A percentile compares a stretch with the other conserved stretches of the same genome.
phyloP scores from a whole-genome alignment of 2,113 vertebrate species.

The Paralichthys olivaceus region DNA sequence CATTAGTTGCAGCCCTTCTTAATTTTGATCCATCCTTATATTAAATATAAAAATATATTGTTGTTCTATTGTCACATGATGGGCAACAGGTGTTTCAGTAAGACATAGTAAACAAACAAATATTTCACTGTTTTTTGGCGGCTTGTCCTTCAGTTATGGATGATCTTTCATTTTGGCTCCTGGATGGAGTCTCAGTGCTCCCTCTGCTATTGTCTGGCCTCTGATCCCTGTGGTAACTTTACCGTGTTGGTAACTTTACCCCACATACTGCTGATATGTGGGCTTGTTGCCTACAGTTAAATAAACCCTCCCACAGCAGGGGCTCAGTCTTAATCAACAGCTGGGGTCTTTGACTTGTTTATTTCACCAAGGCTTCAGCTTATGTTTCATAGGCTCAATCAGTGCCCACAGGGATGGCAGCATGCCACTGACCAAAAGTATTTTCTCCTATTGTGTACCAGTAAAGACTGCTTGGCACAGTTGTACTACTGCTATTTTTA shows the following conservation, averaged over 20 bases:
- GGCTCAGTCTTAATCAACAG: conserved; percentile 51
- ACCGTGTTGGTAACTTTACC: conserved; percentile 42
- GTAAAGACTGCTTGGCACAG: conserved; percentile 41
- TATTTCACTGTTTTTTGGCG: background rate
- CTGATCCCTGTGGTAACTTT: conserved; percentile 26
- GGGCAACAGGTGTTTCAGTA: background rate
- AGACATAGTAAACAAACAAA: background rate
- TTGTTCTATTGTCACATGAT: background rate
- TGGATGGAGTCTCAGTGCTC: background rate
- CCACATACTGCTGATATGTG: conserved; percentile 30
- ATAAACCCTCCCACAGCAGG: conserved; percentile 9
- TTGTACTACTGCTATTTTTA: conserved; percentile 53
- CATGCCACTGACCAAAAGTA: background rate
- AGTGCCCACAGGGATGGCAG: conserved; percentile 25
- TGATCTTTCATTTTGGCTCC: conserved; percentile 24
- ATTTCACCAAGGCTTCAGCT: conserved; percentile 24
- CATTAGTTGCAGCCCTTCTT: too few species aligned
- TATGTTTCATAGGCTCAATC: conserved; percentile 25
- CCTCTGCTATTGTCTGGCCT: conserved; percentile 8
- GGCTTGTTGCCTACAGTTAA: conserved; percentile 8
- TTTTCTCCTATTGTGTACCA: conserved; percentile 43
- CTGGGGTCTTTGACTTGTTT: conserved; percentile 52
- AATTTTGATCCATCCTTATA: too few species aligned
- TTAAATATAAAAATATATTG: background rate
- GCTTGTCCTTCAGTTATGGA: background rate